phyloP scores from a whole-genome alignment of 64 coral and sea anemone species.

The Pocillopora verrucosa region DNA sequence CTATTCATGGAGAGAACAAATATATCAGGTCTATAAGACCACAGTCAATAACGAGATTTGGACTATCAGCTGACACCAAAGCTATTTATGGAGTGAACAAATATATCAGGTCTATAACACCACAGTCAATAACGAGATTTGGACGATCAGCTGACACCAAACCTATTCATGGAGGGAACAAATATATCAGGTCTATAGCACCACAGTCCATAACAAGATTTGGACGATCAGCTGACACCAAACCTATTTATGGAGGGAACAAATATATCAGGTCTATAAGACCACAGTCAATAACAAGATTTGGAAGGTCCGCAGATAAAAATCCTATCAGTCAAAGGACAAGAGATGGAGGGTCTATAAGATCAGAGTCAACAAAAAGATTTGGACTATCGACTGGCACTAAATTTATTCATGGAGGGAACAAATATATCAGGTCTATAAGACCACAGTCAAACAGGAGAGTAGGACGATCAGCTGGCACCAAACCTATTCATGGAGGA shows the following conservation, averaged over 20 bases:
- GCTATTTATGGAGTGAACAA: too few species aligned
- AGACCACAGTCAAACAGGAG: too few species aligned
- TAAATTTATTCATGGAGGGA: too few species aligned
- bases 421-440: too few species aligned
- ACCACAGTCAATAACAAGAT: neutral
- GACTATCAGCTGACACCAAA: neutral
- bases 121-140: neutral
- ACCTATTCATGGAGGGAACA: neutral
- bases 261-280: neutral
- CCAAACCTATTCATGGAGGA: too few species aligned
- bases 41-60: slow-evolving; percentile 10
- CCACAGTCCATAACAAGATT: neutral
- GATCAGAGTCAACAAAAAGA: too few species aligned
- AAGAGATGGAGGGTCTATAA: too few species aligned
- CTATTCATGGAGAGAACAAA: too few species aligned
- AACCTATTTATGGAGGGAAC: neutral
- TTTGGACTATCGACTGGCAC: too few species aligned
- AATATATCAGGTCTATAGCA: neutral
- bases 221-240: neutral
- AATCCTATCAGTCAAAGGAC: too few species aligned
- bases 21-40: neutral
- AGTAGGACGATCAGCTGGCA: too few species aligned
- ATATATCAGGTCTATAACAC: neutral
- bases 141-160: neutral
- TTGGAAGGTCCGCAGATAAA: neutral